Evolutionary conservation across 2,888 invertebrate species (phyloP).

Genomic region (Caenorhabditis drosophilae): DNA sequence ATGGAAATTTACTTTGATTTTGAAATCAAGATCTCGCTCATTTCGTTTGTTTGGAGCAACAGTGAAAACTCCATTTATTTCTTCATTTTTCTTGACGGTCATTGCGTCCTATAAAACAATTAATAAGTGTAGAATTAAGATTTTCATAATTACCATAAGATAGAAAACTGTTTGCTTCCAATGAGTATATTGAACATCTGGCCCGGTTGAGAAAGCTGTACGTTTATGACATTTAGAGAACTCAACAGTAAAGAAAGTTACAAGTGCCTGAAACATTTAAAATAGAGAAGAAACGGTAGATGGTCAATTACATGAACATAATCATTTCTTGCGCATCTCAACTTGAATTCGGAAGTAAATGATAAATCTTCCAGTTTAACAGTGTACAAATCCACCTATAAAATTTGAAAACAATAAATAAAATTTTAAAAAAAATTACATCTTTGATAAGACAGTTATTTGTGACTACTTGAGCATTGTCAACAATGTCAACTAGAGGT

Average conservation of each 20-base stretch:
- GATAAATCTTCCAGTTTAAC: slow-evolving; percentile 92
- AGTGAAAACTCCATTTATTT: slow-evolving; percentile 81
- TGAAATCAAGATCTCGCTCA: slow-evolving; percentile 93
- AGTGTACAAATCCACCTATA: slow-evolving; percentile 88
- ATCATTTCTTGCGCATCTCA: slow-evolving; percentile 71
- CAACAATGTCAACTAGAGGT: slow-evolving; percentile 96
- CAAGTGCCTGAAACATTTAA: slow-evolving; percentile 79
- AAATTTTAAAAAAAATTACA: slow-evolving; percentile 32
- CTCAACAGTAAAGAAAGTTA: slow-evolving; percentile 98
- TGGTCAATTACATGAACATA: slow-evolving; percentile 62
- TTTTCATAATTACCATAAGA: slow-evolving; percentile 75
- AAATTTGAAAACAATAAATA: background rate
- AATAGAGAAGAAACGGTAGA: slow-evolving; percentile 69
- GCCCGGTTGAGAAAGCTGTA: slow-evolving; percentile 93
- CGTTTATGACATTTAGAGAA: slow-evolving; percentile 99
- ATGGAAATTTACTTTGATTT: slow-evolving; percentile 77
- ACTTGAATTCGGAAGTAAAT: slow-evolving; percentile 80
- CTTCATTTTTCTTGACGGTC: slow-evolving; percentile 92
- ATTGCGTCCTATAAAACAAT: slow-evolving; percentile 79
- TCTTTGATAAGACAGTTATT: slow-evolving; percentile 88
- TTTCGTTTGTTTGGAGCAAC: slow-evolving; percentile 96
- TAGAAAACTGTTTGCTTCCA: slow-evolving; percentile 99
- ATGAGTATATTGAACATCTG: slow-evolving; percentile 96
- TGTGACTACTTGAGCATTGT: slow-evolving; percentile 96
- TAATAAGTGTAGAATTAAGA: background rate